Conservation (phyloP, 2,113 vertebrate genomes). For the Lampris megalopsis region DNA sequence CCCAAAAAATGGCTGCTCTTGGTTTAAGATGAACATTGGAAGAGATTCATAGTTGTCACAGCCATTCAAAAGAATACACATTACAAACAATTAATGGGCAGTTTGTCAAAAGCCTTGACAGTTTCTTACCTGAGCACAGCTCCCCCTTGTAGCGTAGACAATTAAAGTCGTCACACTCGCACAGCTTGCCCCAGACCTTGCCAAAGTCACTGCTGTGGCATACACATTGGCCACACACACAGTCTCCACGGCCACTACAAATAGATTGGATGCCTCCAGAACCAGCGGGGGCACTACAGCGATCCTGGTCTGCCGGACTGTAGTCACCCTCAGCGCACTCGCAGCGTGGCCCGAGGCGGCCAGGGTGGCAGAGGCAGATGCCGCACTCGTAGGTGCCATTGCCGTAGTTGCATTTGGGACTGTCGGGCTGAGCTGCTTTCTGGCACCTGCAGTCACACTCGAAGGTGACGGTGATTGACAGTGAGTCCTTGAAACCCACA, state of each 20-base stretch:
- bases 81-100: too few species aligned
- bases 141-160: slow-evolving; percentile 95
- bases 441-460: slow-evolving; percentile 91
- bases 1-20: too few species aligned
- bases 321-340: slow-evolving; percentile 95
- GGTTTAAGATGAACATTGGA: too few species aligned
- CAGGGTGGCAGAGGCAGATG: slow-evolving; percentile 89
- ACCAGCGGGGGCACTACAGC: slow-evolving; percentile 83
- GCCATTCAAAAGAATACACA: too few species aligned
- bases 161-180: slow-evolving; percentile 98
- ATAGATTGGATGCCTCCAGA: slow-evolving; percentile 60
- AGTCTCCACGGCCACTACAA: slow-evolving; percentile 93
- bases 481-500: slow-evolving; percentile 93
- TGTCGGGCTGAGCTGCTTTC: slow-evolving; percentile 77
- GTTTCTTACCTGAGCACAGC: slow-evolving; percentile 92
- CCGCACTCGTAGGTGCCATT: slow-evolving; percentile 95
- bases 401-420: slow-evolving; percentile 85
- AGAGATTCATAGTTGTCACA: too few species aligned
- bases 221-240: slow-evolving; percentile 94
- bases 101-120: neutral
- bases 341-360: slow-evolving; percentile 90
- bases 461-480: slow-evolving; percentile 87
- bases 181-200: slow-evolving; percentile 93
- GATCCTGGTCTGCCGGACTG: slow-evolving; percentile 87
- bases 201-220: slow-evolving; percentile 94